Conservation (phyloP, 1,140 invertebrate genomes). For the Tachypleus tridentatus region DNA sequence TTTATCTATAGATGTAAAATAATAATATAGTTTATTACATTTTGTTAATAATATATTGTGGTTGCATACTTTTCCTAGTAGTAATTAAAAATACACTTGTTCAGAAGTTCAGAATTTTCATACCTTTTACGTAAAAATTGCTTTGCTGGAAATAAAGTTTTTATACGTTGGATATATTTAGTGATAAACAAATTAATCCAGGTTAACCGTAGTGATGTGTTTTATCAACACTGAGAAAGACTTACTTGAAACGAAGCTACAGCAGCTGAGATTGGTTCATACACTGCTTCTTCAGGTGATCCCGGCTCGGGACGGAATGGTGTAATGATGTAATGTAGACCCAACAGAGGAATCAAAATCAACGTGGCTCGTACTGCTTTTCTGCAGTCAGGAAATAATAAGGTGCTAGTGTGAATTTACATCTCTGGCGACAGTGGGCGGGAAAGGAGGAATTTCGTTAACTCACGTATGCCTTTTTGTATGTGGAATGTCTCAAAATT, state of each 20-base stretch:
- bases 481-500: too few species aligned
- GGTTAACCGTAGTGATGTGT: slow-evolving; percentile 3
- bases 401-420: too few species aligned
- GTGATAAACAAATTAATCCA: slow-evolving; percentile 5
- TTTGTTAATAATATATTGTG: neutral
- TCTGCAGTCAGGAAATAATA: slow-evolving; percentile 6
- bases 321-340: slow-evolving; percentile 65
- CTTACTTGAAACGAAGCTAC: slow-evolving; percentile 76
- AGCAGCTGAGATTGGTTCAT: slow-evolving; percentile 70
- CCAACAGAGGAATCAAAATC: slow-evolving; percentile 56
- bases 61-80: slow-evolving; percentile 2
- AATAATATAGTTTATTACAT: too few species aligned
- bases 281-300: slow-evolving; percentile 53
- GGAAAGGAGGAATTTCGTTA: too few species aligned
- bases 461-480: too few species aligned
- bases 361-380: slow-evolving; percentile 61
- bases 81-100: neutral
- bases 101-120: too few species aligned
- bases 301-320: slow-evolving; percentile 60
- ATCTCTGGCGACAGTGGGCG: too few species aligned
- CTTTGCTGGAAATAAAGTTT: slow-evolving; percentile 1
- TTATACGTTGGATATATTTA: slow-evolving; percentile 4
- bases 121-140: neutral
- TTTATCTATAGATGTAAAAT: too few species aligned
- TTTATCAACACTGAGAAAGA: slow-evolving; percentile 1